phyloP scores from a whole-genome alignment of 2,113 vertebrate species.

The Chloropsis hardwickii region DNA sequence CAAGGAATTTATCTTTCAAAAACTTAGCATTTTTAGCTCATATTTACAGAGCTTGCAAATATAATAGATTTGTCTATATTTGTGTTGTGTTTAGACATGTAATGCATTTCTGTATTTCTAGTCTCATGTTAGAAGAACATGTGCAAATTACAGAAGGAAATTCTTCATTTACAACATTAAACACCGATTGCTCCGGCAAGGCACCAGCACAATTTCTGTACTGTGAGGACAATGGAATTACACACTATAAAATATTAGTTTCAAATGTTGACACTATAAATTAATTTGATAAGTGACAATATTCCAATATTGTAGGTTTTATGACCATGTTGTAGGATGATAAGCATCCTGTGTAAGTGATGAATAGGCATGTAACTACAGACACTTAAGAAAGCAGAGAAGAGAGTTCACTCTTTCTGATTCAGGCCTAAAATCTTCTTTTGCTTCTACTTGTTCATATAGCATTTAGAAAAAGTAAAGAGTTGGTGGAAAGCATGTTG shows the following conservation, averaged over 20 bases:
- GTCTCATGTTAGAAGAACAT: neutral
- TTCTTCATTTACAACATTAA: neutral
- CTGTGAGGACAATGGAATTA: neutral
- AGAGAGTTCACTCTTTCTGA: neutral
- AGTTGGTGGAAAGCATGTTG: neutral
- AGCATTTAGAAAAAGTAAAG: neutral
- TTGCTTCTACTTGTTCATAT: neutral
- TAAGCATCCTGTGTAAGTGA: neutral
- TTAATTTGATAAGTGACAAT: neutral
- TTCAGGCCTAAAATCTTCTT: neutral
- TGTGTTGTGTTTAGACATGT: neutral
- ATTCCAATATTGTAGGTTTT: neutral
- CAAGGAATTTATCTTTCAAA: neutral
- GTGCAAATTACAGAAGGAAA: neutral
- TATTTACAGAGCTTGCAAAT: neutral
- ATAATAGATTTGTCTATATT: neutral
- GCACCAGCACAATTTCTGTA: neutral
- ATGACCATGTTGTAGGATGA: neutral
- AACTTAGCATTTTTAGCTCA: neutral
- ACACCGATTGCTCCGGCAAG: neutral
- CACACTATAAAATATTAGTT: neutral
- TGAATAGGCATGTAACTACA: neutral
- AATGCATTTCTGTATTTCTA: neutral
- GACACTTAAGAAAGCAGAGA: neutral
- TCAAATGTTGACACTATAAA: neutral